These are phyloP conservation scores for Cryptosula pallasiana DNA, from an alignment of 2,888 invertebrate species.

Conservation along the genomic window DNA sequence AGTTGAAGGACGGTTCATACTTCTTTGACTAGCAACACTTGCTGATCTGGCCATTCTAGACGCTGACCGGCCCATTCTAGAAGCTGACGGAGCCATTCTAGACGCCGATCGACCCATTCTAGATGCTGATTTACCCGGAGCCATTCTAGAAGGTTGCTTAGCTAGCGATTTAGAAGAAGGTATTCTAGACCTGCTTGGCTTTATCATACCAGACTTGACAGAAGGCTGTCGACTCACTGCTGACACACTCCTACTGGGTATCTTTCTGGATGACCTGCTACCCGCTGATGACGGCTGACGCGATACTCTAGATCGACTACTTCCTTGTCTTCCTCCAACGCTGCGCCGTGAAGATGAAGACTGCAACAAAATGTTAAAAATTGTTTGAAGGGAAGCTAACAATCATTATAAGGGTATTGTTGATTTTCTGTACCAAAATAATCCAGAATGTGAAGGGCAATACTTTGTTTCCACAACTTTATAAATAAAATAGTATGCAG, in stretches of 20 bases:
- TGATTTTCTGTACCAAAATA: too few species aligned
- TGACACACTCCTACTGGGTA: not conserved
- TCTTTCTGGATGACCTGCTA: too few species aligned
- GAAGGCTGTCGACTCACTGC: not conserved
- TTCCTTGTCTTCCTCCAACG: not conserved
- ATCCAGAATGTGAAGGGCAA: too few species aligned
- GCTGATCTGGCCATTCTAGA: not conserved
- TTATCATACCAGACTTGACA: not conserved
- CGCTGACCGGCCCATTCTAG: not conserved
- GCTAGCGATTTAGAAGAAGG: not conserved
- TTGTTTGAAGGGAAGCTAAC: too few species aligned
- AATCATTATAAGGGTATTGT: too few species aligned
- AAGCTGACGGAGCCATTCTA: not conserved
- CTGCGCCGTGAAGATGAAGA: not conserved
- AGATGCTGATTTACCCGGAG: not conserved
- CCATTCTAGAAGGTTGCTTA: not conserved
- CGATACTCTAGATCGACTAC: not conserved
- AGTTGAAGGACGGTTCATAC: not conserved
- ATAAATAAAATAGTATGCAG: too few species aligned
- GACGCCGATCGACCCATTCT: not conserved
- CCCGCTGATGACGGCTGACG: not conserved
- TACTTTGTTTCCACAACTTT: too few species aligned
- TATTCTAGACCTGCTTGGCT: not conserved
- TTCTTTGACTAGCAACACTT: not conserved
- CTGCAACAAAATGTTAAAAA: not conserved